Percentiles rank a stretch among this genome's conserved stretches.
phyloP scores from a whole-genome alignment of 2,888 invertebrate species.

The Dugesia japonica region DNA sequence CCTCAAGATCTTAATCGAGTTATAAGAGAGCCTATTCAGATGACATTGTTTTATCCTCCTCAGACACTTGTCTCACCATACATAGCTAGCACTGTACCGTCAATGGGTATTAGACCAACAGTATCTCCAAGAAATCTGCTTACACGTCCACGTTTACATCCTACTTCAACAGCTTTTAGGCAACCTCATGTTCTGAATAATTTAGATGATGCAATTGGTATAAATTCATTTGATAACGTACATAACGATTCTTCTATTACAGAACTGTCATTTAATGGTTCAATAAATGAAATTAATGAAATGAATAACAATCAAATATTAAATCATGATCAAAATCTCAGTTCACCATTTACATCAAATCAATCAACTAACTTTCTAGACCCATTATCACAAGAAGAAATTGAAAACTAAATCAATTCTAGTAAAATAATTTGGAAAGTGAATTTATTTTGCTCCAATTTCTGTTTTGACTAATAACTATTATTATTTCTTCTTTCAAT shows the following conservation, averaged over 20 bases:
- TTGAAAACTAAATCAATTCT: not conserved
- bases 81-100: not conserved
- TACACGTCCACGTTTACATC: not conserved
- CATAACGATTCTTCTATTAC: not conserved
- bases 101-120: not conserved
- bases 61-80: not conserved
- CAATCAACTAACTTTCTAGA: not conserved
- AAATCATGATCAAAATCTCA: not conserved
- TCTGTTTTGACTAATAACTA: not conserved
- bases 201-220: not conserved
- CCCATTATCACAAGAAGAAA: not conserved
- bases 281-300: not conserved
- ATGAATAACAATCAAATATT: not conserved
- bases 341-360: not conserved
- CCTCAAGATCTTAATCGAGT: not conserved
- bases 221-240: not conserved
- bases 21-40: not conserved
- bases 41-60: not conserved
- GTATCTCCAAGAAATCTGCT: not conserved
- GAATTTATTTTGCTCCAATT: not conserved
- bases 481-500: constrained; percentile 9
- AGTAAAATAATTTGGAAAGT: not conserved
- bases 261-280: not conserved
- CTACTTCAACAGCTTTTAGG: not conserved
- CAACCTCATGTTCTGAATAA: not conserved